A percentile compares a stretch with the other conserved stretches of the same genome.
Evolutionary conservation across 2,113 vertebrate genomes (phyloP).

Genomic region (Pangasianodon gigas): DNA sequence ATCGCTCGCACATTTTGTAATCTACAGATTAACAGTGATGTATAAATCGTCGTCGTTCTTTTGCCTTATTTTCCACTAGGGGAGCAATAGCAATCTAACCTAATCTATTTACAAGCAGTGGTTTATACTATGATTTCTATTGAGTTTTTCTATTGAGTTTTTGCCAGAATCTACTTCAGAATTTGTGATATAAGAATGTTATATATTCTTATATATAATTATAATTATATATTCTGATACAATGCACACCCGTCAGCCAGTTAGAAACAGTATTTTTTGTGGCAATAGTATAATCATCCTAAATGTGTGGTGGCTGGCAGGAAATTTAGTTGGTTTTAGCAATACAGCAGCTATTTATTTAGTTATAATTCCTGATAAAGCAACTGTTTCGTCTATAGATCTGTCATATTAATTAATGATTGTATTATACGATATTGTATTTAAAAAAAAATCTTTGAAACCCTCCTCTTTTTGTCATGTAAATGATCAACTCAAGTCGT

Average conservation of each 20-base stretch:
- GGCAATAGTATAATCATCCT: background rate
- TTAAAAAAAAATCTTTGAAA: background rate
- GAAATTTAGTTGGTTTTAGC: background rate
- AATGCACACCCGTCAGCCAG: background rate
- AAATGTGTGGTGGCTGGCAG: background rate
- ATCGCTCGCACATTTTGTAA: background rate
- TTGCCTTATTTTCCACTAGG: background rate
- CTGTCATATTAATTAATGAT: background rate
- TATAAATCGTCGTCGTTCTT: background rate
- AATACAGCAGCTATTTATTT: background rate
- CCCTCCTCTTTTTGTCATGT: background rate
- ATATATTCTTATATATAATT: no score
- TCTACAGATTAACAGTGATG: background rate
- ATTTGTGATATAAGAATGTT: background rate
- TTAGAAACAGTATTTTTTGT: background rate
- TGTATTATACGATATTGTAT: background rate
- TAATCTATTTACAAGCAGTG: background rate
- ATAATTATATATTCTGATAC: background rate
- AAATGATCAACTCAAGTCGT: background rate
- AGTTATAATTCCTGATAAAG: background rate
- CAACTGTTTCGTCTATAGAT: background rate
- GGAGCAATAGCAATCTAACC: background rate
- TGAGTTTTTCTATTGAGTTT: background rate
- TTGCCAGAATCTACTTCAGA: background rate
- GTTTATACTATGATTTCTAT: background rate